Base-by-base conservation (phyloP, 2,888 invertebrate species). In the Hedychridium roseum region DNA sequence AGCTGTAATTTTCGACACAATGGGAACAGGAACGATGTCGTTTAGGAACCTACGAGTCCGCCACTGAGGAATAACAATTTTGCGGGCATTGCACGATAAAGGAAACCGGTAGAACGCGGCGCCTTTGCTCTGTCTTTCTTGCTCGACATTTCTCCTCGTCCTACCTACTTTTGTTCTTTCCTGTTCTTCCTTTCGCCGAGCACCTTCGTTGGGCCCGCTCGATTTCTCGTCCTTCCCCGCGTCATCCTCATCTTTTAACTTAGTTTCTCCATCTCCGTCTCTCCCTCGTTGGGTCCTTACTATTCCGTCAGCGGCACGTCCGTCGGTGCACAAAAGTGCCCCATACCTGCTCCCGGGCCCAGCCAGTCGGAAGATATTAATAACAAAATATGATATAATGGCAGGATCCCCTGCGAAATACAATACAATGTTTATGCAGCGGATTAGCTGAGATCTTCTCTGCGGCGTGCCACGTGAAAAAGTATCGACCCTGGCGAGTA, bases 341-440 rank as follows among this genome's bases (percentile, higher is more conserved):
- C 70, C 56, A 48, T 48, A 16, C 68, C 71, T 64, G 72, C 73
- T 66, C 58, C 68, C 59, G 60, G 53, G 61, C 59, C 60, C 75
- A 78, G 57, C 69, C 76, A 78, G 76, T 78, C 78, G 67, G 73
- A 78, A 78, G 76, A 78, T 78, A 78, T 78, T 78, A 78, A 78
- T 78, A 77, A 78, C 76, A 74, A 78, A 77, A 78, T 75, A 76
- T 76, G 73, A 76, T 76, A 76, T 75, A 76, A 76, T 76, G 66
- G 75, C 63, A 71, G 73, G 74, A 74, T 73, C 75, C 72, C 66
- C 54, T 64, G 63, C 69, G 71, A 70, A 72, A 74, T 64, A 78
- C 76, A 76, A 78, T 78, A 72, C 72, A 71, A 71, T 78, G 76
- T 78, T 78, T 78, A 76, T 73, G 74, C 72, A 66, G 63, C 51